Evolutionary conservation across 2,797 vertebrate species (phyloP).

Genomic region (Crocodylus rhombifer): DNA sequence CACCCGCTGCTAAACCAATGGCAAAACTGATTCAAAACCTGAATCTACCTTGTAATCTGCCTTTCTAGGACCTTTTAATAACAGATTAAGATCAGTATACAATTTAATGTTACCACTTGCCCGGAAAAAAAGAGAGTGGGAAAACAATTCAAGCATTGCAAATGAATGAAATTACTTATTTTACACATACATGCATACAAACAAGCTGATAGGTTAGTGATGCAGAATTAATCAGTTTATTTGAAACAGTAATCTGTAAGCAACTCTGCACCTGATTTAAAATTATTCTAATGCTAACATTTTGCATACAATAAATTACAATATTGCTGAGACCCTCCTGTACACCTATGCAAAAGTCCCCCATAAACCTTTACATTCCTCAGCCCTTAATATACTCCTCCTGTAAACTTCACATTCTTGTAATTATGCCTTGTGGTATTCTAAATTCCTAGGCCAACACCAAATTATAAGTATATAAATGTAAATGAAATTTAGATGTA

Average conservation of each 20-base stretch:
- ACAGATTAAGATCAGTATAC: conserved; percentile 85
- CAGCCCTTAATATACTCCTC: neutral
- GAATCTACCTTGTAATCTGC: conserved; percentile 87
- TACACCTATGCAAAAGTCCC: rapidly evolving
- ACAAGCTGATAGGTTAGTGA: conserved; percentile 51
- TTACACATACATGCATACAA: conserved; percentile 50
- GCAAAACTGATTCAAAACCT: conserved; percentile 85
- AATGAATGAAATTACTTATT: conserved; percentile 69
- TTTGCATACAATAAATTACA: conserved; percentile 10
- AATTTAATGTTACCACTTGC: conserved; percentile 82
- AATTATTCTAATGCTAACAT: neutral
- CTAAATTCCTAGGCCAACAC: conserved; percentile 40
- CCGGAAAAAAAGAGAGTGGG: conserved; percentile 57
- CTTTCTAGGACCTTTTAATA: conserved; percentile 83
- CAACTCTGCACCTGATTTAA: neutral
- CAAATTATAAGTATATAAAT: neutral
- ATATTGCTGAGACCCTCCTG: neutral
- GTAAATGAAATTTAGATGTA: conserved; percentile 62
- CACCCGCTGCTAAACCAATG: conserved; percentile 92
- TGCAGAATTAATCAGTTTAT: conserved; percentile 38
- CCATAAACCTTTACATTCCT: neutral
- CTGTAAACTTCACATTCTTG: neutral
- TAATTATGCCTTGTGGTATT: conserved; percentile 32
- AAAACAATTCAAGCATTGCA: conserved; percentile 70
- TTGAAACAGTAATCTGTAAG: neutral